phyloP scores from a whole-genome alignment of 2,888 invertebrate species.

The Leucania comma region DNA sequence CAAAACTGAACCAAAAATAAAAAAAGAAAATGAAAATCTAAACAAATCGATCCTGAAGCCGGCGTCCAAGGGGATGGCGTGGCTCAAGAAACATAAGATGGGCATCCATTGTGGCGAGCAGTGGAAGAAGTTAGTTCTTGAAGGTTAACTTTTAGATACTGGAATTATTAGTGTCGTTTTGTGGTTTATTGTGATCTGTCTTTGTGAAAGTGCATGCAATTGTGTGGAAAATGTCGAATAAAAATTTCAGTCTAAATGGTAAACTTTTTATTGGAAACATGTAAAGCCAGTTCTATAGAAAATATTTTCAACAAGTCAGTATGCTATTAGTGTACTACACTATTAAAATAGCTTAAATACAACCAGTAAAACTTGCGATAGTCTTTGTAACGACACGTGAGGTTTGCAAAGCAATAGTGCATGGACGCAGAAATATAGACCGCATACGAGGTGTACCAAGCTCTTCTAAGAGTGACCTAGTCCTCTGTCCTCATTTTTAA shows the following conservation, averaged over 20 bases:
- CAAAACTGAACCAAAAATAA: slow-evolving; percentile 1
- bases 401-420: background rate
- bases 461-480: no score
- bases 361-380: background rate
- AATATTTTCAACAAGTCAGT: no score
- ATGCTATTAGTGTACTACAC: background rate
- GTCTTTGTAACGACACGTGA: background rate
- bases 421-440: background rate
- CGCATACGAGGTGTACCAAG: no score
- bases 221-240: slow-evolving; percentile 59
- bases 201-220: slow-evolving; percentile 55
- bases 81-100: slow-evolving; percentile 77
- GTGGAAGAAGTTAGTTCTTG: slow-evolving; percentile 78
- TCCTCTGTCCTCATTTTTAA: no score
- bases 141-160: slow-evolving; percentile 70
- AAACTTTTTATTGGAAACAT: slow-evolving; percentile 26
- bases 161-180: slow-evolving; percentile 66
- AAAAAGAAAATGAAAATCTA: background rate
- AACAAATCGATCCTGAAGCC: slow-evolving; percentile 2
- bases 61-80: slow-evolving; percentile 68
- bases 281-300: slow-evolving; percentile 6
- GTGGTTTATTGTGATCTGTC: slow-evolving; percentile 51
- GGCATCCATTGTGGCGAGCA: slow-evolving; percentile 73
- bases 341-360: background rate
- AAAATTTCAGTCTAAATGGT: slow-evolving; percentile 60